These are phyloP conservation scores for Cynopterus brachyotis DNA, from an alignment of 2,113 vertebrate species.

Conservation along the genomic window DNA sequence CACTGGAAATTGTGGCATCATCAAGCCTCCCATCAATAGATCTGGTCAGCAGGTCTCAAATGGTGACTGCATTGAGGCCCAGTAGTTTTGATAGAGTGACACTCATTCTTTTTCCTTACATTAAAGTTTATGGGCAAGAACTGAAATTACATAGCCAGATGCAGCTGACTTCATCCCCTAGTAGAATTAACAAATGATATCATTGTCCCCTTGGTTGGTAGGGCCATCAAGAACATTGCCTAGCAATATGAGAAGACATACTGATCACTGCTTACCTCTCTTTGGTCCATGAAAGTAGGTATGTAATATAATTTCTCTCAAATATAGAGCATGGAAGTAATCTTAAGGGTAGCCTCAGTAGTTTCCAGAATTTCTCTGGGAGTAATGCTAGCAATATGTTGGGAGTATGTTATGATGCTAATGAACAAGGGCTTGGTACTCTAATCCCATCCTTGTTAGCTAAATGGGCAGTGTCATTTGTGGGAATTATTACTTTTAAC, in stretches of 20 bases:
- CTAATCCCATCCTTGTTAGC: background rate
- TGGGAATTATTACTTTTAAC: background rate
- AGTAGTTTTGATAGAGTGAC: background rate
- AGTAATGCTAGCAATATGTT: background rate
- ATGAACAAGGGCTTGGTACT: background rate
- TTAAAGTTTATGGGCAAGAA: background rate
- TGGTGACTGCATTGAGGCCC: background rate
- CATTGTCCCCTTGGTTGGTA: background rate
- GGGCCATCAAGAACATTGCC: background rate
- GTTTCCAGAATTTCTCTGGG: background rate
- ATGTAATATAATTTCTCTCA: conserved; percentile 13
- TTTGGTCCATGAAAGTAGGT: background rate
- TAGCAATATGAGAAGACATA: background rate
- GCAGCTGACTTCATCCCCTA: background rate
- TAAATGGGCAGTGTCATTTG: background rate
- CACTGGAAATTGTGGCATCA: background rate
- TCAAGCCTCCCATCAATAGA: background rate
- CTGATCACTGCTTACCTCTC: background rate
- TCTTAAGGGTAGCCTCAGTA: background rate
- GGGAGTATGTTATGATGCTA: background rate
- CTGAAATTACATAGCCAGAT: background rate
- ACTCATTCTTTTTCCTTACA: background rate
- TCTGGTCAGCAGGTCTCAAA: background rate
- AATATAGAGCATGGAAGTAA: background rate
- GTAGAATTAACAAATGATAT: background rate